These are phyloP conservation scores for Oncorhynchus nerka DNA, from an alignment of 2,113 vertebrate species.

Conservation along the genomic window DNA sequence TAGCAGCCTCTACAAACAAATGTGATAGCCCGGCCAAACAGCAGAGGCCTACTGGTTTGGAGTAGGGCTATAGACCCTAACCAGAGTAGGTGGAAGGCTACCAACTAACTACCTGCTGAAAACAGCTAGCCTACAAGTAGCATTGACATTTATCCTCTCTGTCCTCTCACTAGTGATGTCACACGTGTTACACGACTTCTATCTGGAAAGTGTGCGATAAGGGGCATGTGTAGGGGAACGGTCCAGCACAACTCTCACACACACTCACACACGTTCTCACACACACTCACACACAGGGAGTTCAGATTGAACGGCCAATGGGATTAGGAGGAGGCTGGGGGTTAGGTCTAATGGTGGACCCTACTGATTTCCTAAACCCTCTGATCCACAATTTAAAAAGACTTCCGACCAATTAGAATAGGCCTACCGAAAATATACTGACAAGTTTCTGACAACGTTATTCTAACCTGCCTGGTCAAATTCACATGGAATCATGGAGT, in stretches of 20 bases:
- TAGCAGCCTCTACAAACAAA: no score
- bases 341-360: constrained; percentile 41
- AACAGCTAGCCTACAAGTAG: no score
- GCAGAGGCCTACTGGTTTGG: no score
- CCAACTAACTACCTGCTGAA: no score
- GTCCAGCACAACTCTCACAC: constrained; percentile 9
- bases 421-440: constrained; percentile 31
- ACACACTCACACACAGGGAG: constrained; percentile 42
- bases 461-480: constrained; percentile 21
- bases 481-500: constrained; percentile 22
- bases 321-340: constrained; percentile 14
- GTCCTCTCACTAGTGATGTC: background rate
- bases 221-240: constrained; percentile 23
- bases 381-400: constrained; percentile 31
- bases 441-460: constrained; percentile 3
- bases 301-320: constrained; percentile 50
- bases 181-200: constrained; percentile 48
- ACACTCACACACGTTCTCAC: constrained; percentile 46
- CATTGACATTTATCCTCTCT: background rate
- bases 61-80: no score
- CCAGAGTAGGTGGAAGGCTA: no score
- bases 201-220: constrained; percentile 30
- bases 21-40: no score
- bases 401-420: constrained; percentile 25
- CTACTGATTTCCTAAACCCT: constrained; percentile 51